Conservation (phyloP, 2,113 vertebrate species). For the Rhombomys opimus region DNA sequence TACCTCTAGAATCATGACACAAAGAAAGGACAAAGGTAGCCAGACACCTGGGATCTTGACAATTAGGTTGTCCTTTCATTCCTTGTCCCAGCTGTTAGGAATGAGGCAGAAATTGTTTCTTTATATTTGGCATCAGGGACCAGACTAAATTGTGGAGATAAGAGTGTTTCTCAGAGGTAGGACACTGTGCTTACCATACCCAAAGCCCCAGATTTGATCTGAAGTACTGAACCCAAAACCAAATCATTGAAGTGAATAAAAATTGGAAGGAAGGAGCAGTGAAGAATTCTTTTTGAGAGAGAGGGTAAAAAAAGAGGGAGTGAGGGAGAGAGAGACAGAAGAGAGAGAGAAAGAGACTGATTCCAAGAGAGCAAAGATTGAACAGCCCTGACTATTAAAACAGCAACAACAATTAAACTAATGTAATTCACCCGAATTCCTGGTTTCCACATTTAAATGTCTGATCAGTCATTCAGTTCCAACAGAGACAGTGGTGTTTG, state of each 20-base stretch:
- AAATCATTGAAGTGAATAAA: constrained; percentile 4
- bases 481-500: constrained; percentile 69
- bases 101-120: constrained; percentile 28
- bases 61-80: background rate
- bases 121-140: background rate
- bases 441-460: constrained; percentile 67
- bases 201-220: background rate
- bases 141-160: background rate
- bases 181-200: accelerated
- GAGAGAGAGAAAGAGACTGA: background rate
- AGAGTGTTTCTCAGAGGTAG: background rate
- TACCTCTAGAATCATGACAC: background rate
- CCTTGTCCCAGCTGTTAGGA: constrained; percentile 24
- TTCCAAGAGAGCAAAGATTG: constrained; percentile 64
- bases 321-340: constrained; percentile 17
- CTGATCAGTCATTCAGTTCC: constrained; percentile 67
- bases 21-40: background rate
- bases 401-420: background rate
- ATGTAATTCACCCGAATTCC: constrained; percentile 64
- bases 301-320: constrained; percentile 20
- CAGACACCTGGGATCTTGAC: background rate
- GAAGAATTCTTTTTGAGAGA: background rate
- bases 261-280: background rate
- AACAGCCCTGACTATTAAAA: background rate
- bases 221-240: background rate